A percentile compares a stretch with the other conserved stretches of the same genome.
Evolutionary conservation across 2,797 vertebrate genomes (phyloP).

Genomic region (Coregonus suidteri): DNA sequence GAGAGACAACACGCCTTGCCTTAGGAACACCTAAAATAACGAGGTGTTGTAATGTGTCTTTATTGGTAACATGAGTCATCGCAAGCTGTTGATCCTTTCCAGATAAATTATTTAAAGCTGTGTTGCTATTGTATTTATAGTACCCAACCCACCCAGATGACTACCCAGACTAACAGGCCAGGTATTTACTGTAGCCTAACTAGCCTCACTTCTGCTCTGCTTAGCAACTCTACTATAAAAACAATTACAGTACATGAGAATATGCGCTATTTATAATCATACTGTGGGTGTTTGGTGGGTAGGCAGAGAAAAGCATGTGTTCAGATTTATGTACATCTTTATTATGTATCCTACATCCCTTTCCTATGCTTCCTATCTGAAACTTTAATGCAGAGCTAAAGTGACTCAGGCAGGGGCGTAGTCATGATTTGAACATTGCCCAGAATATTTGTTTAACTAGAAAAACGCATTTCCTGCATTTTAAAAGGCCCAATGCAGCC

Average conservation of each 20-base stretch:
- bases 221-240: conserved; percentile 35
- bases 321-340: conserved; percentile 55
- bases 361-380: conserved; percentile 14
- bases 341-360: conserved; percentile 57
- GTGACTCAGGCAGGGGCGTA: not conserved
- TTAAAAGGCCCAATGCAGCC: no score
- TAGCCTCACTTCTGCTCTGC: conserved; percentile 13
- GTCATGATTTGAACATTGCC: not conserved
- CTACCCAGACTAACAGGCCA: conserved; percentile 5
- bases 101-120: not conserved
- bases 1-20: not conserved
- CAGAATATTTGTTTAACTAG: no score
- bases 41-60: no score
- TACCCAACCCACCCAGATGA: not conserved
- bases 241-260: conserved; percentile 34
- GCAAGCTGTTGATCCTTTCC: not conserved
- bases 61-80: not conserved
- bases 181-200: not conserved
- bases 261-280: conserved; percentile 50
- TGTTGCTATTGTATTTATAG: not conserved
- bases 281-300: conserved; percentile 56
- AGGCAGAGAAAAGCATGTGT: conserved; percentile 47
- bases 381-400: conserved; percentile 23
- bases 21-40: not conserved
- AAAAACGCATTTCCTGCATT: no score